Base-by-base conservation (phyloP, 2,888 invertebrate genomes). In the Cosmia pyralina region DNA sequence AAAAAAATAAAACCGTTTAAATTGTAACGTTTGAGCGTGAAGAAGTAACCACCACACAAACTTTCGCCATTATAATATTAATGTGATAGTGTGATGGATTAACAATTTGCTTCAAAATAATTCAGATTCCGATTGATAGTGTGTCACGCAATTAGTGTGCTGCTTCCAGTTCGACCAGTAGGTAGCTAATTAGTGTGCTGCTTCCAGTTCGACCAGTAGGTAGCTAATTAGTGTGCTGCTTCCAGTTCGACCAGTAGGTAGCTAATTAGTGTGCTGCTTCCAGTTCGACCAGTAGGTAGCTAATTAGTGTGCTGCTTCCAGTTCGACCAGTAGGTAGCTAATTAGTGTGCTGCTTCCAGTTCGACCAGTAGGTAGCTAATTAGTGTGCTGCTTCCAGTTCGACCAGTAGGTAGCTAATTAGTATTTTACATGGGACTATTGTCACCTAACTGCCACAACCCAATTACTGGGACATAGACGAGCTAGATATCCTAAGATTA, bases 211-310 rank as follows among this genome's bases (percentile, higher is more conserved):
- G 15, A 41, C 15, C 11, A 46, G 46, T 62, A 46, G 2, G 57
- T 34, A 58, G 15, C 19, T 58, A 67, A 75, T 74, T 75, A 75
- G 52, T 65, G n/a, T n/a, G n/a, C n/a, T n/a, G n/a, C n/a, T n/a
- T n/a, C n/a, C n/a, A n/a, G n/a, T n/a, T n/a, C n/a, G 15, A 41
- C 15, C 11, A 46, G 46, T 62, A 46, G 2, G 57, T 34, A 58
- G 15, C 19, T 58, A 67, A 75, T 74, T 75, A 75, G 52, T 65
- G n/a, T n/a, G n/a, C n/a, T n/a, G n/a, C n/a, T n/a, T n/a, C n/a
- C n/a, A n/a, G n/a, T n/a, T n/a, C n/a, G 15, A 41, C 15, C 11
- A 46, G 46, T 62, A 46, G 2, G 57, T 34, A 58, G 15, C 19
- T 58, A 28, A 28, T 28, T 28, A 28, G 28, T 1, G 28, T 28